phyloP scores from a whole-genome alignment of 2,113 vertebrate genomes.

The Lycocorax pyrrhopterus region DNA sequence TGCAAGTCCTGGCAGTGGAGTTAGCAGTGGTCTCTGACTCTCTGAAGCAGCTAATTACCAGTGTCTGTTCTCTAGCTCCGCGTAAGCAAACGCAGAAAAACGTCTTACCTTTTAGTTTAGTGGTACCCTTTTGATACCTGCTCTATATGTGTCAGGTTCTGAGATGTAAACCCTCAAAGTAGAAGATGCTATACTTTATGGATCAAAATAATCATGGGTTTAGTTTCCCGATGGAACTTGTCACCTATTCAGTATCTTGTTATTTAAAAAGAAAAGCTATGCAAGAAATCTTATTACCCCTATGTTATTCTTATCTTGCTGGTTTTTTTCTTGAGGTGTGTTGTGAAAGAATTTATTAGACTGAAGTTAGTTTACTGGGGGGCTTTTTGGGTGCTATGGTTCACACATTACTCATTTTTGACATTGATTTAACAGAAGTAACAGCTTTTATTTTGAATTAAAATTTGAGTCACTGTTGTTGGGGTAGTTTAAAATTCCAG shows the following conservation, averaged over 20 bases:
- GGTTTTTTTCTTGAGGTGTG: not conserved
- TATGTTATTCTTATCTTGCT: not conserved
- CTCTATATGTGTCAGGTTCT: not conserved
- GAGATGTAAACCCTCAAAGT: not conserved
- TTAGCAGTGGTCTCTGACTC: not conserved
- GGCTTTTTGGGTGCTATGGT: not conserved
- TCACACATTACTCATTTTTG: not conserved
- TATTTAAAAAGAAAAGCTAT: not conserved
- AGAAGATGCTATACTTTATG: not conserved
- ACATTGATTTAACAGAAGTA: not conserved
- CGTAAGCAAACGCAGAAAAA: accelerated
- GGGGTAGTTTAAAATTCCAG: not conserved
- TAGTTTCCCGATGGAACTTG: not conserved
- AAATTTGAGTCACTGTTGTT: not conserved
- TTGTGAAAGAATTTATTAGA: not conserved
- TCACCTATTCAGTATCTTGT: not conserved
- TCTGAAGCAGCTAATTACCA: not conserved
- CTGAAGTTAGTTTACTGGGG: not conserved
- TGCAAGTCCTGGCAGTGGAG: not conserved
- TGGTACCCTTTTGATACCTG: not conserved
- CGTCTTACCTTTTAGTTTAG: not conserved
- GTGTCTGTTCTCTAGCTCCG: not conserved
- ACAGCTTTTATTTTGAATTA: not conserved
- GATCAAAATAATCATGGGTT: not conserved
- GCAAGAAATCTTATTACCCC: not conserved